Conservation (phyloP, 2,113 vertebrate genomes). For the Falco punctatus region DNA sequence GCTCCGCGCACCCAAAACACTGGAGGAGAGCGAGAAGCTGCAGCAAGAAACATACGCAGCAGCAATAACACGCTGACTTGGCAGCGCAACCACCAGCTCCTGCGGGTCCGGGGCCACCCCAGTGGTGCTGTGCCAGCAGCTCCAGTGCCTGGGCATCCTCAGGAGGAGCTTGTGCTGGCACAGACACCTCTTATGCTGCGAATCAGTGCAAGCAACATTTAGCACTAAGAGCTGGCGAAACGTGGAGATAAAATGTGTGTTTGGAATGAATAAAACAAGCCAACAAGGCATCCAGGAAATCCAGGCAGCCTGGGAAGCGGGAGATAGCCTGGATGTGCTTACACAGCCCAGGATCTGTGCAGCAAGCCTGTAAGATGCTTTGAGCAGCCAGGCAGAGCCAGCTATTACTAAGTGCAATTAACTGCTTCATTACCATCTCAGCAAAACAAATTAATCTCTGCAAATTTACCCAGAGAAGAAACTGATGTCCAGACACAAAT, state of each 20-base stretch:
- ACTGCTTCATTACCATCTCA: slow-evolving; percentile 27
- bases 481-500: neutral
- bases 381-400: neutral
- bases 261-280: neutral
- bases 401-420: slow-evolving; percentile 3
- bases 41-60: accelerated
- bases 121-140: neutral
- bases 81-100: neutral
- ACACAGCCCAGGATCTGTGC: accelerated
- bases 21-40: accelerated
- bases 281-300: neutral
- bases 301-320: accelerated
- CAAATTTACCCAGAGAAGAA: neutral
- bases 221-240: neutral
- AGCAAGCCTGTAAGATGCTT: neutral
- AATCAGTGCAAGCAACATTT: neutral
- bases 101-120: accelerated
- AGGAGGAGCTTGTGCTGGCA: neutral
- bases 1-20: accelerated
- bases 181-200: neutral
- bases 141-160: accelerated
- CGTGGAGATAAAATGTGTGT: neutral
- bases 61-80: accelerated
- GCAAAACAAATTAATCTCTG: slow-evolving; percentile 19
- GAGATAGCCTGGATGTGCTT: neutral